A percentile compares a stretch with the other conserved stretches of the same genome.
Evolutionary conservation across 2,888 invertebrate genomes (phyloP).

Genomic region (Tenthredo distinguenda): DNA sequence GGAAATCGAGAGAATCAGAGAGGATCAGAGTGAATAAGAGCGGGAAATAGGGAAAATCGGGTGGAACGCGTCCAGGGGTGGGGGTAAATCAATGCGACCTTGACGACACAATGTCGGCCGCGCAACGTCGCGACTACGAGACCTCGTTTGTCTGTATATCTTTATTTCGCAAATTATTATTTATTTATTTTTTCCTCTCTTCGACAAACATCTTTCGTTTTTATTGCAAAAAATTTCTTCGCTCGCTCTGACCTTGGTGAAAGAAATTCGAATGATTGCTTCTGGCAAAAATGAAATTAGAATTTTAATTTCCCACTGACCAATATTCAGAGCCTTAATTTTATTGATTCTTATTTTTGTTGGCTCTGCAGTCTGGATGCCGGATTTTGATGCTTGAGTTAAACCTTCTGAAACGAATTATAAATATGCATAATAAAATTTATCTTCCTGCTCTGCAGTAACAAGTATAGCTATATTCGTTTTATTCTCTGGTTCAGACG

Average conservation of each 20-base stretch:
- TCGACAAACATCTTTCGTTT: background rate
- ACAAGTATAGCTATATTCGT: background rate
- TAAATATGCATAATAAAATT: conserved; percentile 14
- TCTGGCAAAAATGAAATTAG: too few relatives aligned
- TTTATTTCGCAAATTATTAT: background rate
- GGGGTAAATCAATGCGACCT: conserved; percentile 47
- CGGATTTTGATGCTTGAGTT: background rate
- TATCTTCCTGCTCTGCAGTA: background rate
- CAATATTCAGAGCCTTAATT: background rate
- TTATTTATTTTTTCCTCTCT: background rate
- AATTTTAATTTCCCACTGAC: too few relatives aligned
- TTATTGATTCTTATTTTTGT: background rate
- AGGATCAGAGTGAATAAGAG: conserved; percentile 12
- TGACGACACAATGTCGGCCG: conserved; percentile 35
- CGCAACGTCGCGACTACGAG: conserved; percentile 20
- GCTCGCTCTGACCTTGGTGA: too few relatives aligned
- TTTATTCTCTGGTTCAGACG: background rate
- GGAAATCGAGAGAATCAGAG: background rate
- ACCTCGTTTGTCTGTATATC: conserved; percentile 11
- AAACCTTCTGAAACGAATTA: background rate
- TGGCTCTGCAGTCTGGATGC: background rate
- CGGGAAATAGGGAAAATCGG: conserved; percentile 2
- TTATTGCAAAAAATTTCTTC: background rate
- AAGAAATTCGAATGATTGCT: too few relatives aligned
- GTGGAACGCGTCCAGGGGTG: background rate